These are phyloP conservation scores for Bombus impatiens DNA, from an alignment of 1,140 invertebrate genomes.

Conservation along the genomic window DNA sequence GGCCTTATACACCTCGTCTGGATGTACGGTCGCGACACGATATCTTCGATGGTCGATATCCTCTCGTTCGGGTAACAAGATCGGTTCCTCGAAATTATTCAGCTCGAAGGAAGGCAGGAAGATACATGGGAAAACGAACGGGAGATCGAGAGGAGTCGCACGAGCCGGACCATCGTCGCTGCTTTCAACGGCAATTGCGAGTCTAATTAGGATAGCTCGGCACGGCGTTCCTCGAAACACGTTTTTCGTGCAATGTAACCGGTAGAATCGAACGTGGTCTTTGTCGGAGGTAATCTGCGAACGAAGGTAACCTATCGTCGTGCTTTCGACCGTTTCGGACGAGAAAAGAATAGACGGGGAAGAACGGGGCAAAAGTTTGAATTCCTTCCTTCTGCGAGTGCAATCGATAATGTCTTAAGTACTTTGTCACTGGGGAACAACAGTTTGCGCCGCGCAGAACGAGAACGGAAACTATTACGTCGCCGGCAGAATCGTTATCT, in stretches of 20 bases:
- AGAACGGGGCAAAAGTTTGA: constrained; percentile 27
- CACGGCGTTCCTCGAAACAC: neutral
- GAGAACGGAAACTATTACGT: constrained; percentile 38
- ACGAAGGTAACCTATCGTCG: neutral
- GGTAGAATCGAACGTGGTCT: too few species aligned
- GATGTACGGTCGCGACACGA: too few species aligned
- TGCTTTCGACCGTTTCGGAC: constrained; percentile 3
- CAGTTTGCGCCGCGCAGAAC: constrained; percentile 55
- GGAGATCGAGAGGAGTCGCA: too few species aligned
- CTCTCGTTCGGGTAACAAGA: neutral
- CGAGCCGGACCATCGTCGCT: neutral
- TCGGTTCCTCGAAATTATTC: too few species aligned
- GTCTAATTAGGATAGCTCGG: constrained; percentile 28
- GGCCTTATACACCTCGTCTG: too few species aligned
- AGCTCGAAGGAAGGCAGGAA: too few species aligned
- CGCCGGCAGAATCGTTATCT: constrained; percentile 50
- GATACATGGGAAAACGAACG: too few species aligned
- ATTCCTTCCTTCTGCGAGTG: constrained; percentile 42
- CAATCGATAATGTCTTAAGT: constrained; percentile 58
- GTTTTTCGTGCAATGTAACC: neutral
- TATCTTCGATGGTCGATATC: too few species aligned
- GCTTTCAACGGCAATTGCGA: constrained; percentile 16
- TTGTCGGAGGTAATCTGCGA: neutral
- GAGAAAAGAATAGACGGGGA: constrained; percentile 2
- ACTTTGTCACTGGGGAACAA: constrained; percentile 59